Percentiles rank a stretch among this genome's conserved stretches.
Evolutionary conservation across 1,140 invertebrate species (phyloP).

Genomic region (Hypsibius dujardini): DNA sequence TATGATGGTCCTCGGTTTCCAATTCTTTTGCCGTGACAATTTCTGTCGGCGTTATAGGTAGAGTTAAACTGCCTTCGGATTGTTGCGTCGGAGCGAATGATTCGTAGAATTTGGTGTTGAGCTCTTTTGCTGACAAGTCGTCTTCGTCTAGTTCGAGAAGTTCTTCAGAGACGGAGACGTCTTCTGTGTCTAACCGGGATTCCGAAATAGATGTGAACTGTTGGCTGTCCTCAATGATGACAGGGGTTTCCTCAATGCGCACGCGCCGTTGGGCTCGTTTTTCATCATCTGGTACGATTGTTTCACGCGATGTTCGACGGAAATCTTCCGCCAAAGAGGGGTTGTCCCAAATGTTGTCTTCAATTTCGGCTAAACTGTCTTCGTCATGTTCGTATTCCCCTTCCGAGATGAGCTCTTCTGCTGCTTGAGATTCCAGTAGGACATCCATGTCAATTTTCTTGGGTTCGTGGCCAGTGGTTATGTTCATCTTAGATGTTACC

Average conservation of each 20-base stretch:
- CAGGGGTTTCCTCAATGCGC: constrained; percentile 10
- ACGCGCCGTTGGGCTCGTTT: neutral
- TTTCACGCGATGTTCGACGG: neutral
- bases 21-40: too few relatives aligned
- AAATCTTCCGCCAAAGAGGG: neutral
- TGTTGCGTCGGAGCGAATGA: neutral
- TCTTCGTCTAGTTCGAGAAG: neutral
- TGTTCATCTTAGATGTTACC: too few relatives aligned
- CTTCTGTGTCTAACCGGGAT: neutral
- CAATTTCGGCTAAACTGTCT: constrained; percentile 10
- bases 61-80: too few relatives aligned
- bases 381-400: neutral
- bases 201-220: neutral
- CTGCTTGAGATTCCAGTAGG: too few relatives aligned
- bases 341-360: constrained; percentile 11
- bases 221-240: constrained; percentile 15
- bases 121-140: neutral
- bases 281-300: neutral
- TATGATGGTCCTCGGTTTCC: too few relatives aligned
- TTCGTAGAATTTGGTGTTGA: neutral
- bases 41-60: too few relatives aligned
- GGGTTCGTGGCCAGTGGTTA: too few relatives aligned
- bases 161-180: neutral
- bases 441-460: too few relatives aligned
- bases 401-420: too few relatives aligned